Percentiles rank a stretch among this genome's conserved stretches.
Conservation (phyloP, 2,113 vertebrate genomes). For the Erythrocercus mccallii region DNA sequence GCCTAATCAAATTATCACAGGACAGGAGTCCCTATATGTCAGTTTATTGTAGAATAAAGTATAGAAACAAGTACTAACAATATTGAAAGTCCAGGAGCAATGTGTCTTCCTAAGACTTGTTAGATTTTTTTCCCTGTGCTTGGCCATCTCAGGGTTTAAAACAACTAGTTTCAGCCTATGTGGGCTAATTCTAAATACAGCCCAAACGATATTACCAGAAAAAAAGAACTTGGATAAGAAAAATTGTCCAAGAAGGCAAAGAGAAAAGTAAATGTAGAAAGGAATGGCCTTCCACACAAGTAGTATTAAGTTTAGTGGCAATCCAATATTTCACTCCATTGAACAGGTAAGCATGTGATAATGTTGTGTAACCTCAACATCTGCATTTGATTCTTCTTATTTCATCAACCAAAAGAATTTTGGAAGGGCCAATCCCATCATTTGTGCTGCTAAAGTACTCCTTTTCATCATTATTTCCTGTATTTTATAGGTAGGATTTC, state of each 20-base stretch:
- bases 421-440: not conserved
- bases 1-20: accelerated
- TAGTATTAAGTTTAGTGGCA: not conserved
- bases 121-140: not conserved
- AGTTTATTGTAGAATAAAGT: not conserved
- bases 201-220: not conserved
- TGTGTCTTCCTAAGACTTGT: not conserved
- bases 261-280: not conserved
- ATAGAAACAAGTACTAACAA: not conserved
- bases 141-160: not conserved
- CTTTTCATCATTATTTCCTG: too few relatives aligned
- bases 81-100: not conserved
- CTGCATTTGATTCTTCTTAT: not conserved
- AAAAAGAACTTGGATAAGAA: not conserved
- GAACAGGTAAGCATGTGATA: not conserved
- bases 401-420: not conserved
- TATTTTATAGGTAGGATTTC: not conserved
- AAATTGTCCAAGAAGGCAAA: not conserved
- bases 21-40: not conserved
- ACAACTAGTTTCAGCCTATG: not conserved
- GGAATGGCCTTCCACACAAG: not conserved
- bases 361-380: not conserved
- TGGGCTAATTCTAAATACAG: not conserved
- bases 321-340: not conserved
- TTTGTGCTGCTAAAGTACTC: not conserved